These are phyloP conservation scores for Ctenicera cuprea DNA, from an alignment of 2,888 invertebrate species.

Conservation along the genomic window DNA sequence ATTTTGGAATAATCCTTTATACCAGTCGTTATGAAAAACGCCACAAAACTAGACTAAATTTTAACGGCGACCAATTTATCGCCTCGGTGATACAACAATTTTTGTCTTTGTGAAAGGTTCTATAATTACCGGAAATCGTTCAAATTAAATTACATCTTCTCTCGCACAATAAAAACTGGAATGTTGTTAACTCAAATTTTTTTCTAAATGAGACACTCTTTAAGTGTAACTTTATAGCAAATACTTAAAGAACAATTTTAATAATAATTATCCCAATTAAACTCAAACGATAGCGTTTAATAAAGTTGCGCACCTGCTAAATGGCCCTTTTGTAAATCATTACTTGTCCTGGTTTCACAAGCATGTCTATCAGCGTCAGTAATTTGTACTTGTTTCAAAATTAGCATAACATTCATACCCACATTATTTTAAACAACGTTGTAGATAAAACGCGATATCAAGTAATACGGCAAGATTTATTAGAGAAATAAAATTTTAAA, in stretches of 20 bases:
- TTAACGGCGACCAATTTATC: too few relatives aligned
- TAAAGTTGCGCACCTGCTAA: not conserved
- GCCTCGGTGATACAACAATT: too few relatives aligned
- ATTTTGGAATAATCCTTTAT: too few relatives aligned
- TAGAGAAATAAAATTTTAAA: not conserved
- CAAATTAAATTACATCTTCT: too few relatives aligned
- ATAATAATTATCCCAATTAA: not conserved
- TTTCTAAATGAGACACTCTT: too few relatives aligned
- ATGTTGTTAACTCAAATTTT: too few relatives aligned
- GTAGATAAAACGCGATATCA: constrained; percentile 11
- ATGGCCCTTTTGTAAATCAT: constrained; percentile 24
- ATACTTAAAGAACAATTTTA: not conserved
- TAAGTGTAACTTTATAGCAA: too few relatives aligned
- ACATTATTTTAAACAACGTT: constrained; percentile 18
- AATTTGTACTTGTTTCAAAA: constrained; percentile 27
- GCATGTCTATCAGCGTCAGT: constrained; percentile 23
- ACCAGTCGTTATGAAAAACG: too few relatives aligned
- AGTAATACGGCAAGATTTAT: constrained; percentile 19
- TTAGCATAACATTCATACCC: constrained; percentile 32
- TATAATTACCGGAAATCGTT: too few relatives aligned
- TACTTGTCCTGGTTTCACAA: constrained; percentile 16
- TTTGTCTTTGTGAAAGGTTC: too few relatives aligned
- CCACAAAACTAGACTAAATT: too few relatives aligned
- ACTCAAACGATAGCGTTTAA: not conserved
- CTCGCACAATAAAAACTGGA: too few relatives aligned